phyloP scores from a whole-genome alignment of 2,113 vertebrate species.

The Sminthopsis crassicaudata region DNA sequence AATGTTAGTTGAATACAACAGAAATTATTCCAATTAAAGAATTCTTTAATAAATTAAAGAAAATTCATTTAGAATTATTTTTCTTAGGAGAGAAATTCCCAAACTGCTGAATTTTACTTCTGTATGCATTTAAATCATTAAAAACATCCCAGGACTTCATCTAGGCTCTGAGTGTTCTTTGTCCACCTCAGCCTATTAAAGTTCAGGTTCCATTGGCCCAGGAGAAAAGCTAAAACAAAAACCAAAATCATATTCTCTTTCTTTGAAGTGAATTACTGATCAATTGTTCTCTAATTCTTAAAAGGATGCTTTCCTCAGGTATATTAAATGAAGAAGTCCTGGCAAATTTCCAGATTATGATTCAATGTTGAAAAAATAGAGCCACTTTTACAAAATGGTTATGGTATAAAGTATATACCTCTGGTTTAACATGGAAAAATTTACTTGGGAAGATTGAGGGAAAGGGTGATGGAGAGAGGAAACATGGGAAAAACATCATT shows the following conservation, averaged over 20 bases:
- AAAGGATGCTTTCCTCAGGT: neutral
- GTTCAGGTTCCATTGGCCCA: constrained; percentile 15
- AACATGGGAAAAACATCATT: neutral
- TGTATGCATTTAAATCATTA: neutral
- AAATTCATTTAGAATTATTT: constrained; percentile 5
- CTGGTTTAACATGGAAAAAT: neutral
- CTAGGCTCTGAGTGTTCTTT: neutral
- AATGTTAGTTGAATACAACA: constrained; percentile 14
- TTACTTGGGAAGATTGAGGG: constrained; percentile 35
- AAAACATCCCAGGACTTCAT: neutral
- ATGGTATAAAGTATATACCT: neutral
- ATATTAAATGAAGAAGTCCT: neutral
- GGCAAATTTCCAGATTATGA: neutral
- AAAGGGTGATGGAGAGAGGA: constrained; percentile 14
- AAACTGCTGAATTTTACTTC: neutral
- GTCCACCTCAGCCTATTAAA: neutral
- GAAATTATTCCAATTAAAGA: constrained; percentile 35
- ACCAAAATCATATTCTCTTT: neutral
- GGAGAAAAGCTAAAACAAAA: neutral
- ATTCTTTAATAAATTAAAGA: neutral
- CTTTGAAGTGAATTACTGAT: neutral
- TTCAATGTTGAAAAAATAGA: neutral
- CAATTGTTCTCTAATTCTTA: neutral
- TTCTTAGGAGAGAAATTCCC: constrained; percentile 24
- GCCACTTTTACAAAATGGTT: neutral